Evolutionary conservation across 2,888 invertebrate genomes (phyloP).

Genomic region (Conistra vaccinii): DNA sequence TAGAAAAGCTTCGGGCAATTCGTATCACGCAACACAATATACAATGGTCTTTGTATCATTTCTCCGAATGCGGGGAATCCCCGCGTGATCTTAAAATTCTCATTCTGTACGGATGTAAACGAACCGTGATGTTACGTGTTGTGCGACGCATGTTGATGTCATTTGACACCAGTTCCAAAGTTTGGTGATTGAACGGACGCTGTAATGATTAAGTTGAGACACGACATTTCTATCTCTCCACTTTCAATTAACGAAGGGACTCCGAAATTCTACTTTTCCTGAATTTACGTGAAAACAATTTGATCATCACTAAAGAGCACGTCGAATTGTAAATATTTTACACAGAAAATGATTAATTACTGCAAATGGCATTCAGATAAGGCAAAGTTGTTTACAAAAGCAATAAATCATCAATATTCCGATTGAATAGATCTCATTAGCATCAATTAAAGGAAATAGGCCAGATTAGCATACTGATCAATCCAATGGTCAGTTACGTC

Average conservation of each 20-base stretch:
- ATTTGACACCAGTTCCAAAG: constrained; percentile 1
- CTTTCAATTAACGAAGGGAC: neutral
- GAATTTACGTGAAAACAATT: neutral
- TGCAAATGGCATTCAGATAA: constrained; percentile 14
- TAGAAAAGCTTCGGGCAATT: constrained; percentile 1
- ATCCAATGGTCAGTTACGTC: constrained; percentile 33
- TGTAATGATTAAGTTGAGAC: neutral
- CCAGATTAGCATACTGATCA: constrained; percentile 50
- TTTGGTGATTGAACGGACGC: neutral
- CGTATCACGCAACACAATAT: constrained; percentile 3
- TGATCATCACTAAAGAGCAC: neutral
- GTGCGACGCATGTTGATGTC: neutral
- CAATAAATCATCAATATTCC: constrained; percentile 54
- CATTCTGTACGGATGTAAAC: constrained; percentile 13
- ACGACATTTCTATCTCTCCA: neutral
- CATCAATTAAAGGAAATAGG: constrained; percentile 56
- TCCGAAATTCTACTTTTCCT: neutral
- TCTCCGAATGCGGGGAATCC: constrained; percentile 47
- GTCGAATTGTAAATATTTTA: constrained; percentile 8
- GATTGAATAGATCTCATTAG: constrained; percentile 42
- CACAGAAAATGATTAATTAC: constrained; percentile 9
- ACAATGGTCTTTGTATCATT: constrained; percentile 38
- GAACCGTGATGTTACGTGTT: neutral
- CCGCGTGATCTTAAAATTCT: constrained; percentile 12
- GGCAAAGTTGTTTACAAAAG: constrained; percentile 38